phyloP scores from a whole-genome alignment of 2,797 vertebrate species.

The Acipenser transmontanus region DNA sequence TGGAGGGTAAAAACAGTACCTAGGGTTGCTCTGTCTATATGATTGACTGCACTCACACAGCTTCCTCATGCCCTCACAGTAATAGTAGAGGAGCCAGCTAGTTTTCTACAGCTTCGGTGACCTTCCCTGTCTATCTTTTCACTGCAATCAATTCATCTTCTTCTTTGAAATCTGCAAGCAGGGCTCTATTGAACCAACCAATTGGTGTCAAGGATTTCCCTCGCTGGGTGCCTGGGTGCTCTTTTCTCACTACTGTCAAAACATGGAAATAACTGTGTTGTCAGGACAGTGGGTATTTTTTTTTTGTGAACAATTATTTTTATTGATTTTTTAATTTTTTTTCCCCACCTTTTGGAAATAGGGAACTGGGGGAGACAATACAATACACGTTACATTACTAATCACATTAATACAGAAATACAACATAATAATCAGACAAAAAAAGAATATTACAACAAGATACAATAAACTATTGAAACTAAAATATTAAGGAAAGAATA shows the following conservation, averaged over 20 bases:
- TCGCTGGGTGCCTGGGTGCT: constrained; percentile 31
- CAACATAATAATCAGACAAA: no score
- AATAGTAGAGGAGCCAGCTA: constrained; percentile 29
- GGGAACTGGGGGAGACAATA: no score
- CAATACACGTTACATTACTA: no score
- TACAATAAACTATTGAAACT: no score
- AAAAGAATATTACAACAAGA: no score
- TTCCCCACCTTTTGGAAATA: no score
- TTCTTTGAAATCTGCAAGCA: constrained; percentile 34
- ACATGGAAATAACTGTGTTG: constrained; percentile 34
- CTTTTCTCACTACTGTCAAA: constrained; percentile 31
- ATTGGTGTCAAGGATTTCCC: constrained; percentile 52
- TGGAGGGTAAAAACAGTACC: constrained; percentile 23
- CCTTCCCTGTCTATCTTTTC: constrained; percentile 52
- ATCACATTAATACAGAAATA: no score
- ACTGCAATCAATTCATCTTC: constrained; percentile 54
- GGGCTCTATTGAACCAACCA: constrained; percentile 42
- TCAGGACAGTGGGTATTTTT: constrained; percentile 15
- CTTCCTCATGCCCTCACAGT: constrained; percentile 37
- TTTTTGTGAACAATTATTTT: no score
- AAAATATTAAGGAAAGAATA: no score
- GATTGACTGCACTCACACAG: constrained; percentile 33
- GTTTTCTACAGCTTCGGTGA: constrained; percentile 38
- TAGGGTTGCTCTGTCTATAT: constrained; percentile 38
- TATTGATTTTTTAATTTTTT: no score